phyloP scores from a whole-genome alignment of 2,888 invertebrate genomes.

The Lithosia quadra region DNA sequence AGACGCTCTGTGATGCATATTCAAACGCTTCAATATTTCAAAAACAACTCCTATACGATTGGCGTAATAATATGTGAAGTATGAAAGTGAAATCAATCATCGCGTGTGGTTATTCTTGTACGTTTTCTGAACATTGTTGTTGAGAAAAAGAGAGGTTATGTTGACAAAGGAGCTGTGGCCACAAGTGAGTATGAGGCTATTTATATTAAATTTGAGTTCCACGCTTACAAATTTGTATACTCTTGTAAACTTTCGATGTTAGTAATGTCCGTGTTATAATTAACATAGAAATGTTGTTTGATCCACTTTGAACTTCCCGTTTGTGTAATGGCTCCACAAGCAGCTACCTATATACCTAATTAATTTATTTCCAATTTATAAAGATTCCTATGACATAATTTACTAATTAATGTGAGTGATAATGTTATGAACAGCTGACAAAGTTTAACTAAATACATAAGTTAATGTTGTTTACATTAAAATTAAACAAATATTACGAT shows the following conservation, averaged over 20 bases:
- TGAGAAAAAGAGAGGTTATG: slow-evolving; percentile 72
- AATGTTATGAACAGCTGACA: slow-evolving; percentile 35
- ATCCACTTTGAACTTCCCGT: slow-evolving; percentile 15
- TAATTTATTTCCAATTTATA: slow-evolving; percentile 17
- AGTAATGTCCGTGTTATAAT: slow-evolving; percentile 5
- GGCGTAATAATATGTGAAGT: slow-evolving; percentile 40
- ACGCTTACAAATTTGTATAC: too few species aligned
- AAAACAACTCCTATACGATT: slow-evolving; percentile 27
- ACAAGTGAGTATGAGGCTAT: slow-evolving; percentile 62
- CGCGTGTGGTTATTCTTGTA: slow-evolving; percentile 24
- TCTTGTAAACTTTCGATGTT: slow-evolving; percentile 15
- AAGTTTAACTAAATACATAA: slow-evolving; percentile 15
- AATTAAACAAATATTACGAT: slow-evolving; percentile 24
- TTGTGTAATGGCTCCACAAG: slow-evolving; percentile 5
- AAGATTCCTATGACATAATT: slow-evolving; percentile 32
- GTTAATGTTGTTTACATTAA: slow-evolving; percentile 30
- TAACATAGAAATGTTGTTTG: slow-evolving; percentile 5
- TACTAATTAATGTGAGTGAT: slow-evolving; percentile 19
- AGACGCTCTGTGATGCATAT: slow-evolving; percentile 32
- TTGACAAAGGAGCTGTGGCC: slow-evolving; percentile 72
- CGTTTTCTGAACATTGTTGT: slow-evolving; percentile 28
- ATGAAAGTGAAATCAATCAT: slow-evolving; percentile 41
- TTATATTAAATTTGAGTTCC: slow-evolving; percentile 22
- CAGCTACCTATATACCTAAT: slow-evolving; percentile 7
- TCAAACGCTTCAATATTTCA: slow-evolving; percentile 28